These are phyloP conservation scores for Norana najaformis DNA, from an alignment of 2,888 invertebrate species.

Conservation along the genomic window DNA sequence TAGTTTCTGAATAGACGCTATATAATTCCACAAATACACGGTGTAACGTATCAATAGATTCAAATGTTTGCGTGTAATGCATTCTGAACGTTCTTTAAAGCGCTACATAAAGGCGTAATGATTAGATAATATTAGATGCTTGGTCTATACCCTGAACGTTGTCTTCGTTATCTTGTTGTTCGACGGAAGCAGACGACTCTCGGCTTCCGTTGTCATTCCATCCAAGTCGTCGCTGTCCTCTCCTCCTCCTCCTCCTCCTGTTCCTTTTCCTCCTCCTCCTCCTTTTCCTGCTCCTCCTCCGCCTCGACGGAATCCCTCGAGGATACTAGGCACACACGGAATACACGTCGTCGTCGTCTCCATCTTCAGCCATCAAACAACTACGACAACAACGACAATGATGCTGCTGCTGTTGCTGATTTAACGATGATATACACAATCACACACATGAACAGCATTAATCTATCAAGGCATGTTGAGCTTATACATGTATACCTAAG, in stretches of 20 bases:
- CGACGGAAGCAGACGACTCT: constrained; percentile 65
- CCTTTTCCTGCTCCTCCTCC: constrained; percentile 1
- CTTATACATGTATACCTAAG: too few species aligned
- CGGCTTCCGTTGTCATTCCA: constrained; percentile 56
- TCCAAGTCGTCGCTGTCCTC: not conserved
- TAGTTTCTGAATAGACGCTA: not conserved
- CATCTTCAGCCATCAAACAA: constrained; percentile 21
- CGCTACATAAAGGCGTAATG: not conserved
- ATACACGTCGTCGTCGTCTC: constrained; percentile 18
- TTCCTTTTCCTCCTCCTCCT: not conserved
- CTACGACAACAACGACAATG: not conserved
- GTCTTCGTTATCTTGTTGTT: constrained; percentile 13
- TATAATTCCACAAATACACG: not conserved
- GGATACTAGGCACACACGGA: constrained; percentile 20
- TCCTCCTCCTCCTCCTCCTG: constrained; percentile 9
- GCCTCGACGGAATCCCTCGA: constrained; percentile 16
- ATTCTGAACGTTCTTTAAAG: not conserved
- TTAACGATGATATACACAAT: not conserved
- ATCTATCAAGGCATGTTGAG: too few species aligned
- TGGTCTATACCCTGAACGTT: not conserved
- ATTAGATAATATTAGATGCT: not conserved
- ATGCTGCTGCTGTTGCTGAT: too few species aligned
- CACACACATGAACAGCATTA: not conserved
- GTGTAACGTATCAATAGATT: not conserved
- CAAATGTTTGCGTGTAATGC: not conserved